These are phyloP conservation scores for Coenobita brevimanus DNA, from an alignment of 1,140 invertebrate genomes.

Conservation along the genomic window DNA sequence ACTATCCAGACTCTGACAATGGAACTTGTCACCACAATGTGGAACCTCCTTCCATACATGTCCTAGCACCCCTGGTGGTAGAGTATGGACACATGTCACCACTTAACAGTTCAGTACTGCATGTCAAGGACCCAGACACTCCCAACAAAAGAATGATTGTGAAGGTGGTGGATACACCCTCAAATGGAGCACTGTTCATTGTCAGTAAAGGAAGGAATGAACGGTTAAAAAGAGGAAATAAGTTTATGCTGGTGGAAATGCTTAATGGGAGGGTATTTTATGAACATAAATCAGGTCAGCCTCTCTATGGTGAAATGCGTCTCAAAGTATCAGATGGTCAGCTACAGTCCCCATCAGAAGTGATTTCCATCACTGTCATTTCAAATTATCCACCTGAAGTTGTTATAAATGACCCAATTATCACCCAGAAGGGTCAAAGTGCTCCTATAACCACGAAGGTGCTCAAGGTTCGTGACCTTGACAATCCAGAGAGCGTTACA, in stretches of 20 bases:
- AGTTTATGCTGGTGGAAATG: constrained; percentile 46
- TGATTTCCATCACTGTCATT: constrained; percentile 61
- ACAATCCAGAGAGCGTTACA: constrained; percentile 63
- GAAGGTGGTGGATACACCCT: constrained; percentile 51
- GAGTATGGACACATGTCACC: constrained; percentile 46
- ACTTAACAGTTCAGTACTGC: constrained; percentile 60
- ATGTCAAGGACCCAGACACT: constrained; percentile 61
- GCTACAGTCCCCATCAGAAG: constrained; percentile 32
- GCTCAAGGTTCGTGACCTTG: constrained; percentile 52
- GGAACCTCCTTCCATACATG: constrained; percentile 35
- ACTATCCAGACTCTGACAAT: constrained; percentile 34
- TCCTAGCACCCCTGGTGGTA: constrained; percentile 41
- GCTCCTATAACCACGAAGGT: constrained; percentile 39
- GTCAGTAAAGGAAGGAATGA: constrained; percentile 28
- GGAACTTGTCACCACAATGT: constrained; percentile 59
- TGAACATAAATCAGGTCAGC: constrained; percentile 40
- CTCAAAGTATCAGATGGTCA: constrained; percentile 57
- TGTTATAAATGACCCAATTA: constrained; percentile 61
- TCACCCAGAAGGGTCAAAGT: constrained; percentile 41
- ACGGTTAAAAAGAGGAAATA: constrained; percentile 19
- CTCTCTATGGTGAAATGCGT: constrained; percentile 61
- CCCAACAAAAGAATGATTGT: constrained; percentile 36
- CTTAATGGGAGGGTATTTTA: constrained; percentile 54
- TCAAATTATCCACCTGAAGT: constrained; percentile 59
- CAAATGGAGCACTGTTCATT: constrained; percentile 58